Evolutionary conservation across 2,888 invertebrate genomes (phyloP).

Genomic region (Spilarctia lutea): DNA sequence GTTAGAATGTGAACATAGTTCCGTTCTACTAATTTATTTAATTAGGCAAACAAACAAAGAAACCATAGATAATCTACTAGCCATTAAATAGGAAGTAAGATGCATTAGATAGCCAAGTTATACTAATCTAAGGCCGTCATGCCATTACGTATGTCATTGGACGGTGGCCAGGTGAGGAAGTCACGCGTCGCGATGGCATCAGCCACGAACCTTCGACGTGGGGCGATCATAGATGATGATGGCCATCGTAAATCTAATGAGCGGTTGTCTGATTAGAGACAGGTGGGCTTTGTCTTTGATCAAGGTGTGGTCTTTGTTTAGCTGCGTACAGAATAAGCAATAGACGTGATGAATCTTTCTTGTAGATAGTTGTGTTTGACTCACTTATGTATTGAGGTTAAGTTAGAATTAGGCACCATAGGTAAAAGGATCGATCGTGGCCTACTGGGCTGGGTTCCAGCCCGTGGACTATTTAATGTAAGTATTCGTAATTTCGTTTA

Average conservation of each 20-base stretch:
- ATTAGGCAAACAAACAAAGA: conserved; percentile 8
- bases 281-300: conserved; percentile 29
- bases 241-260: conserved; percentile 38
- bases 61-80: conserved; percentile 12
- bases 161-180: conserved; percentile 38
- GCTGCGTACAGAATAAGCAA: not conserved
- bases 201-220: conserved; percentile 47
- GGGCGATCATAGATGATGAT: conserved; percentile 35
- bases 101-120: conserved; percentile 15
- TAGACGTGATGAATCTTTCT: not conserved
- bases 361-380: not conserved
- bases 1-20: not conserved
- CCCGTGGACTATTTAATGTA: not conserved
- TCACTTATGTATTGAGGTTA: not conserved
- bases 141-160: conserved; percentile 25
- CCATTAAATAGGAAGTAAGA: conserved; percentile 16
- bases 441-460: not conserved
- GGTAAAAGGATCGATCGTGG: not conserved
- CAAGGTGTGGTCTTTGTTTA: conserved; percentile 12
- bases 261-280: conserved; percentile 18
- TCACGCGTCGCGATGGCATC: conserved; percentile 49
- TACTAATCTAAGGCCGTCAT: conserved; percentile 18
- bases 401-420: not conserved
- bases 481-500: not conserved
- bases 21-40: not conserved